Evolutionary conservation across 2,113 vertebrate genomes (phyloP), one percentile per base, ranked within the genome.

Genomic region (Cisticola juncidis): DNA sequence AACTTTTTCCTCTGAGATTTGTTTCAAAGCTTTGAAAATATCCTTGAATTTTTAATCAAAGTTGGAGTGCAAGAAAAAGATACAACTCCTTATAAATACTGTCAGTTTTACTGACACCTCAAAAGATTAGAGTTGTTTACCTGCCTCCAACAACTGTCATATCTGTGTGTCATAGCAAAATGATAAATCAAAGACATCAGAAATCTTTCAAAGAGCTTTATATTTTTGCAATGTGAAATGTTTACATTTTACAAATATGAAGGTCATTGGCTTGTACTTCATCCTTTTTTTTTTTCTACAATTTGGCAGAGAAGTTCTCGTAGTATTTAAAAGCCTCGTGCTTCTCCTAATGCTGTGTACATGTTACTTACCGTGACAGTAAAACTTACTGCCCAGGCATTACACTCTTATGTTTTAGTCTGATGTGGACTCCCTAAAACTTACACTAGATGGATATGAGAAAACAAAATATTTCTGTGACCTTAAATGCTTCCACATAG

Each of bases 41-140:
- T 47, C 48, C 33, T 92, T 92, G 70, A 79, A 58, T 88, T 89
- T 92, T 88, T 79, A 90, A 87, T 94, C 53, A 90, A 80, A 83
- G n/a, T 7, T 54, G 18, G 24, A 33, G 69, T 56, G 9, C 11
- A 35, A 87, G 54, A 81, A 53, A 60, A 82, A 9, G 29, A 48
- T 38, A 8, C 11, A 69, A 38, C 1, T 74, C 25, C 22, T 64
- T 47, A 56, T 58, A 82, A 50, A 82, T 79, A 86, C 71, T 86
- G 57, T 86, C 82, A 64, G 16, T 36, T 68, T 82, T 82, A 72
- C n/a, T 88, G 88, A 70, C 38, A 79, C 22, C 22, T 90, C 18
- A 74, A 81, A 92, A 82, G 45, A 79, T 62, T 61, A 62, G 38
- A 24, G 17, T 15, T 91, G 50, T 78, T 95, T 89, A 90, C 53